Base-by-base conservation (phyloP, 2,113 vertebrate genomes). In the Danionella cerebrum region DNA sequence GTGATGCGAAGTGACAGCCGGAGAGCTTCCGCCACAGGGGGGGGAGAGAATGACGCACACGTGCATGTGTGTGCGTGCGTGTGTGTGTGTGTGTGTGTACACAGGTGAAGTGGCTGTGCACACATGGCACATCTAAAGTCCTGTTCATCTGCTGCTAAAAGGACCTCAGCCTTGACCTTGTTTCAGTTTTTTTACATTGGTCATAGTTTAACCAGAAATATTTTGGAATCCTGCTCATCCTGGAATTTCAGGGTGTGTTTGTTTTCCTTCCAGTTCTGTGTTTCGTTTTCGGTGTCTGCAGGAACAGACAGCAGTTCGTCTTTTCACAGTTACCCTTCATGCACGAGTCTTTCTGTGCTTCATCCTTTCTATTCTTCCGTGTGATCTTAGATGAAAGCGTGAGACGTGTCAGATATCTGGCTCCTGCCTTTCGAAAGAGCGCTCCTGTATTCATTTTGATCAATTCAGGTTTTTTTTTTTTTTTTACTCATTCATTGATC, bases 341-440 rank as follows among this genome's bases (percentile, higher is more conserved):
- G 18, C 21, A 10, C 12, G 19, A 63, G 47, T 47, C 41, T 29
- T 38, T 58, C 35, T 21, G 2, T 22, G 42, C 21, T 48, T 48
- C 7, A 48, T 12, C 29, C 21, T 57, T 63, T 63, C 42, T 48
- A 19, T 29, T 48, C 7, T 64, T 22, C 19, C 18, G 47, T 64
- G 47, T 64, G 60, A 48, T 64, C 44, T 50, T 44, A 48, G 18
- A 64, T 64, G 42, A 64, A 64, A 64, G 44, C 6, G 7, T 19
- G 7, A 18, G 9, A 24, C 24, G 19, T 50, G 44, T 50, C 42
- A 48, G 59, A 5, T 42, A 10, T 19, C 19, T 14, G 33, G 3
- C 16, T 47, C 11, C 42, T 11, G 27, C 42, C 21, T 41, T 14
- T 35, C n/a, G 18, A 22, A 18, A 45, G 27, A 33, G 1, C 11